These are phyloP conservation scores for Tethya wilhelma DNA, from an alignment of 37 sponge, comb jelly and placozoan genomes.

Conservation along the genomic window DNA sequence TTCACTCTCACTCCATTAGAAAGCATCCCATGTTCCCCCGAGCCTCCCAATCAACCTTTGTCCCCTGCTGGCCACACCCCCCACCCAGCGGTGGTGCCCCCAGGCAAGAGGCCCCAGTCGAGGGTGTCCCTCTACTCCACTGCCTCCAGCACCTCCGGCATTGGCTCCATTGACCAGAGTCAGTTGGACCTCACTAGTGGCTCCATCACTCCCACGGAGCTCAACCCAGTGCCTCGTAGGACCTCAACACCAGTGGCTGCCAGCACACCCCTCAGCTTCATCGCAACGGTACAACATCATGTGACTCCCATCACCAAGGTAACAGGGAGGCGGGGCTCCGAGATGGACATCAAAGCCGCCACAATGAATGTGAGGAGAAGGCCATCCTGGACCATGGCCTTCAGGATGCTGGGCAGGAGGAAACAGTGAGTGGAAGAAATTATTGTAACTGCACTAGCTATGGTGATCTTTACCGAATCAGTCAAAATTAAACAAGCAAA, in stretches of 20 bases:
- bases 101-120: not conserved
- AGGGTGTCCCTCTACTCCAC: conserved; percentile 18
- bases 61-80: not conserved
- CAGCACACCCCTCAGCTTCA: not conserved
- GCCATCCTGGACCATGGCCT: not conserved
- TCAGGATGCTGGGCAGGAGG: not conserved
- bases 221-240: not conserved
- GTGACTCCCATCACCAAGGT: not conserved
- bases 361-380: conserved; percentile 6
- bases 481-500: conserved; percentile 1
- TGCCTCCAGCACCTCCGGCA: conserved; percentile 21
- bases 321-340: not conserved
- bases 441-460: not conserved
- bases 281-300: not conserved
- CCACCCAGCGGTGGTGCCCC: not conserved
- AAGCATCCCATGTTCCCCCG: not conserved
- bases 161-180: conserved; percentile 6
- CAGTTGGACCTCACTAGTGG: conserved; percentile 1
- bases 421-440: not conserved
- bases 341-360: not conserved
- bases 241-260: not conserved
- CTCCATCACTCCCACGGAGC: not conserved
- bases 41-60: not conserved
- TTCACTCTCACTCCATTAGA: not conserved
- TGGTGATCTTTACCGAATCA: no score